Base-by-base conservation (phyloP, 2,888 invertebrate genomes). In the Notodonta ziczac region DNA sequence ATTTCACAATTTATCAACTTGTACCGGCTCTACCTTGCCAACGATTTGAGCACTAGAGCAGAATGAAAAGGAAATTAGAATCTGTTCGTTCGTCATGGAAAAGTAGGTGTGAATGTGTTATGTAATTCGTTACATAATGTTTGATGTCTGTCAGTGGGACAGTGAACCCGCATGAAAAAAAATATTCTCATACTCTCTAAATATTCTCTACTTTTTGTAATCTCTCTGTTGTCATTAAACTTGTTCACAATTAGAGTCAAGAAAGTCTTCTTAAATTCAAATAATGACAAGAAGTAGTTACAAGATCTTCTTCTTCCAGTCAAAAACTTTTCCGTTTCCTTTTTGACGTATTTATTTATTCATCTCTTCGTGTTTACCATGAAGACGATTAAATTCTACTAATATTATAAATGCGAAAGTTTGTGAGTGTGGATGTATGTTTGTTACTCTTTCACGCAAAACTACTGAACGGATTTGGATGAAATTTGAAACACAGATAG, bases 1-100 rank as follows among this genome's bases (percentile, higher is more conserved):
- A 85, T 84, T 82, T 77, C 75, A 78, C 70, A 80, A 81, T 74
- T 74, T 72, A 72, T 74, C 70, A 68, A 74, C 65, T 77, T 61
- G 63, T 61, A 65, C 68, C 64, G 70, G 44, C 72, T 65, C 72
- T 66, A 46, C 58, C 54, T 58, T 35, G 24, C 60, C 58, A 55
- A 48, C 46, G 24, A 14, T 54, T 54, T 54, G 14, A 9, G 39
- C 12, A 14, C 39, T 35, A 39, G 39, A n/a, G 54, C n/a, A 12
- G 3, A 32, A 54, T 39, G 54, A 35, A 14, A 54, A n/a, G n/a
- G 39, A 54, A 39, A 54, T 54, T 54, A 13, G 12, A n/a, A 35
- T 39, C 5, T 10, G 14, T 51, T 57, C 16, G 24, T 13, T 44
- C 16, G 48, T 24, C 32, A 32, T 56, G 14, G 14, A 48, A 57